phyloP scores from a whole-genome alignment of 1,140 invertebrate species.

The Diachasma alloeum region DNA sequence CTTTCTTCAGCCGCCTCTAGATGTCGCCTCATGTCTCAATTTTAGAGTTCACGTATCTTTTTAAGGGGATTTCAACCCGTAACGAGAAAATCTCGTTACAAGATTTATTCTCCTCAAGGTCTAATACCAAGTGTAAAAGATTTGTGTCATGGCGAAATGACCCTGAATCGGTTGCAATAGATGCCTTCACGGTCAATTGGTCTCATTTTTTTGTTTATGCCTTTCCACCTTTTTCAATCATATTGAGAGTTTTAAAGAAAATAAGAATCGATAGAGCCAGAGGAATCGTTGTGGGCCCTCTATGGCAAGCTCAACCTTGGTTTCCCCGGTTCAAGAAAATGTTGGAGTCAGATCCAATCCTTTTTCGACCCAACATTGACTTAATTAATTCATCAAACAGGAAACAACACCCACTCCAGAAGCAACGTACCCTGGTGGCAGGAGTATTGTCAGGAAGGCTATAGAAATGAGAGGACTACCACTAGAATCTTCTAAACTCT shows the following conservation, averaged over 20 bases:
- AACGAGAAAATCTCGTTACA: too few relatives aligned
- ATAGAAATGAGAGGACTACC: conserved; percentile 14
- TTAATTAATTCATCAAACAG: conserved; percentile 24
- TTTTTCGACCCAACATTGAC: conserved; percentile 24
- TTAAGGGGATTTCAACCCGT: too few relatives aligned
- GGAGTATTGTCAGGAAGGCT: conserved; percentile 29
- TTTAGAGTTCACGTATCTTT: too few relatives aligned
- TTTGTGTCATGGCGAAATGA: conserved; percentile 44
- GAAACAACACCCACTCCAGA: conserved; percentile 25
- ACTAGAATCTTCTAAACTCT: conserved; percentile 7
- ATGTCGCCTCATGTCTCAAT: too few relatives aligned
- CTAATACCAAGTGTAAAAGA: conserved; percentile 38
- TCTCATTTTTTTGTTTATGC: conserved; percentile 23
- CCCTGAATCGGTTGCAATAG: conserved; percentile 32
- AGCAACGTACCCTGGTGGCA: conserved; percentile 25
- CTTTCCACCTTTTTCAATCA: conserved; percentile 42
- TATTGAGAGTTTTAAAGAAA: conserved; percentile 36
- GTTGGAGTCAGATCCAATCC: conserved; percentile 15
- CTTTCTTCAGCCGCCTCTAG: too few relatives aligned
- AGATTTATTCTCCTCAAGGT: conserved; percentile 38
- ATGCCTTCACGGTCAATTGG: conserved; percentile 47
- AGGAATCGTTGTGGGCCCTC: conserved; percentile 22
- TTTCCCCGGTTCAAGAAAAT: conserved; percentile 18
- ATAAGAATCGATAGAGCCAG: conserved; percentile 25
- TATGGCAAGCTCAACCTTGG: conserved; percentile 30